A percentile compares a stretch with the other conserved stretches of the same genome.
These are phyloP conservation scores for Phrynocephalus versicolor DNA, from an alignment of 2,113 vertebrate species.

Conservation along the genomic window DNA sequence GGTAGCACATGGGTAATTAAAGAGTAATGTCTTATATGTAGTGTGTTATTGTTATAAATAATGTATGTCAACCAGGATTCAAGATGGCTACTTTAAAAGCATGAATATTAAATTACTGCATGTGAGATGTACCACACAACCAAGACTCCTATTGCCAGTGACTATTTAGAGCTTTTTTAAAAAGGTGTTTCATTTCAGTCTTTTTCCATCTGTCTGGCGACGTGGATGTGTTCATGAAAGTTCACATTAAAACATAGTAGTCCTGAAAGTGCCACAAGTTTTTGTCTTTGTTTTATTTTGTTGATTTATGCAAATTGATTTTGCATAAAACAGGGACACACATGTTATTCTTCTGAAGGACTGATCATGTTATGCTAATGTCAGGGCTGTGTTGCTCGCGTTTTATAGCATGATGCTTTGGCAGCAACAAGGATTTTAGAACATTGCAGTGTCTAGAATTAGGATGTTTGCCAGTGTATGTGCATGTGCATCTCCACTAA, in stretches of 20 bases:
- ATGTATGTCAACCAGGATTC: constrained; percentile 1
- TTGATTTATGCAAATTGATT: too few relatives aligned
- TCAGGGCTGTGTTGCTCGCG: background rate
- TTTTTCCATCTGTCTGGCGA: too few relatives aligned
- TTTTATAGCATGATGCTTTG: background rate
- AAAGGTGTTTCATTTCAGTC: too few relatives aligned
- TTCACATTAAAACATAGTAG: too few relatives aligned
- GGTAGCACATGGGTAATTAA: background rate
- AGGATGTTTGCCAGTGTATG: constrained; percentile 37
- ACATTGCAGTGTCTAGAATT: background rate
- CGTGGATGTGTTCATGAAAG: too few relatives aligned
- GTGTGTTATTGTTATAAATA: background rate
- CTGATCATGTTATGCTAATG: constrained; percentile 27
- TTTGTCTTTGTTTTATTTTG: too few relatives aligned
- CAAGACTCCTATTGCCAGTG: too few relatives aligned
- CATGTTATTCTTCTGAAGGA: background rate
- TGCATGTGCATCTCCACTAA: constrained; percentile 34
- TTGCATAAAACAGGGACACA: too few relatives aligned
- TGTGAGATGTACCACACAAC: too few relatives aligned
- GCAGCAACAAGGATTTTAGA: constrained; percentile 16
- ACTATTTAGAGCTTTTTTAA: too few relatives aligned
- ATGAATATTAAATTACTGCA: too few relatives aligned
- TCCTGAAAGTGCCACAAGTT: too few relatives aligned
- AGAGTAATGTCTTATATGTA: background rate
- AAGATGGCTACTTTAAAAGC: background rate